phyloP scores from a whole-genome alignment of 2,888 invertebrate genomes.

The Sinhomidia bicolor region DNA sequence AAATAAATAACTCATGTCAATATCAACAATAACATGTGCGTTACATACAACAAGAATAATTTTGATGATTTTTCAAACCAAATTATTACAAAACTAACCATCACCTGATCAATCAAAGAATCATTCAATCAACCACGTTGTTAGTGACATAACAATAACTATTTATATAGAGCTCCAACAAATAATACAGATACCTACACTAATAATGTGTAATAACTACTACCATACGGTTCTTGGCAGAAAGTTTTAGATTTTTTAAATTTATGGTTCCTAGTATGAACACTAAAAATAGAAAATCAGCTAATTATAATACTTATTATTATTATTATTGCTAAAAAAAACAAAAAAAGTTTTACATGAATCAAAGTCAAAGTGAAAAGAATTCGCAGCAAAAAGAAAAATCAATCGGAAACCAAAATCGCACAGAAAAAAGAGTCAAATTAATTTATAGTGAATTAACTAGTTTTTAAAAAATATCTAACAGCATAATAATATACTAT shows the following conservation, averaged over 20 bases:
- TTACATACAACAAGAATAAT: too few relatives aligned
- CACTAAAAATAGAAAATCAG: not conserved
- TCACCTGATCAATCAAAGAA: not conserved
- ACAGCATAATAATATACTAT: not conserved
- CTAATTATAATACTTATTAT: not conserved
- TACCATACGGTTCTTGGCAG: not conserved
- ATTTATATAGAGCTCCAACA: not conserved
- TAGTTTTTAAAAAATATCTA: not conserved
- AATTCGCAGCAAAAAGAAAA: slow-evolving; percentile 30
- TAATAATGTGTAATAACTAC: not conserved
- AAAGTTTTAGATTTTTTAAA: not conserved
- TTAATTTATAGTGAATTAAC: not conserved
- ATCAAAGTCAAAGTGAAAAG: not conserved
- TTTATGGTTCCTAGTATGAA: not conserved
- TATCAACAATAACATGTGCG: not conserved
- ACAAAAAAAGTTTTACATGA: not conserved
- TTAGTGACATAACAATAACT: slow-evolving; percentile 33
- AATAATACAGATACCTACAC: slow-evolving; percentile 2
- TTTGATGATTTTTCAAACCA: too few relatives aligned
- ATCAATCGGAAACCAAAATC: slow-evolving; percentile 30
- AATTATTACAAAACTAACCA: not conserved
- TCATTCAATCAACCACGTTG: slow-evolving; percentile 20
- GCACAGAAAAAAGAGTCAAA: slow-evolving; percentile 13
- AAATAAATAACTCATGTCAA: too few relatives aligned
- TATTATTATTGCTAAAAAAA: not conserved